Conservation (phyloP, 2,888 invertebrate species). For the Idaea straminata region DNA sequence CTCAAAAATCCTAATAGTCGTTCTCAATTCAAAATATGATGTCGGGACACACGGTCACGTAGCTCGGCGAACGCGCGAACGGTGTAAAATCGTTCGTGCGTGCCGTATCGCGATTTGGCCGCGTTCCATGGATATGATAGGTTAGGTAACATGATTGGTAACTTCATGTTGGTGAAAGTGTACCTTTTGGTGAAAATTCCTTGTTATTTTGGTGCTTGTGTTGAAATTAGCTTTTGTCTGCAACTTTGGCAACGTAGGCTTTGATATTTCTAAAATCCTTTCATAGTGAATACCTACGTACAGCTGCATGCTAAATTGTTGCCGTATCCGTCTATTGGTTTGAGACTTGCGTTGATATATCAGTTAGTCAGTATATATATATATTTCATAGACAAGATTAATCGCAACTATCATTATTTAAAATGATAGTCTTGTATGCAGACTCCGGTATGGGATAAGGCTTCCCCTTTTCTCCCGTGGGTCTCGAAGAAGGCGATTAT, state of each 20-base stretch:
- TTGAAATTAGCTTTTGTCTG: not conserved
- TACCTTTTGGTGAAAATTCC: not conserved
- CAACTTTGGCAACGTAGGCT: not conserved
- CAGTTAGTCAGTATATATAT: too few relatives aligned
- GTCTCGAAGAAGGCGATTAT: too few relatives aligned
- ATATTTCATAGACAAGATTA: too few relatives aligned
- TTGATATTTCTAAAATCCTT: too few relatives aligned
- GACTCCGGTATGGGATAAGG: too few relatives aligned
- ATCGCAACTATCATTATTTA: too few relatives aligned
- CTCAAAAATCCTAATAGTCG: not conserved
- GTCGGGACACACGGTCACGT: conserved; percentile 4
- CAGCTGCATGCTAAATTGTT: too few relatives aligned
- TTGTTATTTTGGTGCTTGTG: not conserved
- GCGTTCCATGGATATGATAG: conserved; percentile 20
- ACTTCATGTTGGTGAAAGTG: conserved; percentile 2
- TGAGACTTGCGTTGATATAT: too few relatives aligned
- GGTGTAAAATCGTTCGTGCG: conserved; percentile 48
- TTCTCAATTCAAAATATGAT: not conserved
- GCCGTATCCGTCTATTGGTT: too few relatives aligned
- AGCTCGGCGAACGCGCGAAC: conserved; percentile 21
- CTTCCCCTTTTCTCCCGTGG: too few relatives aligned
- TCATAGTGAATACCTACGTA: too few relatives aligned
- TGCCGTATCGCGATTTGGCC: conserved; percentile 39
- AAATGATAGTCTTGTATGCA: too few relatives aligned
- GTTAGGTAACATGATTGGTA: conserved; percentile 7